A percentile compares a stretch with the other conserved stretches of the same genome.
These are phyloP conservation scores for Argynnis bischoffii DNA, from an alignment of 2,888 invertebrate species.

Conservation along the genomic window DNA sequence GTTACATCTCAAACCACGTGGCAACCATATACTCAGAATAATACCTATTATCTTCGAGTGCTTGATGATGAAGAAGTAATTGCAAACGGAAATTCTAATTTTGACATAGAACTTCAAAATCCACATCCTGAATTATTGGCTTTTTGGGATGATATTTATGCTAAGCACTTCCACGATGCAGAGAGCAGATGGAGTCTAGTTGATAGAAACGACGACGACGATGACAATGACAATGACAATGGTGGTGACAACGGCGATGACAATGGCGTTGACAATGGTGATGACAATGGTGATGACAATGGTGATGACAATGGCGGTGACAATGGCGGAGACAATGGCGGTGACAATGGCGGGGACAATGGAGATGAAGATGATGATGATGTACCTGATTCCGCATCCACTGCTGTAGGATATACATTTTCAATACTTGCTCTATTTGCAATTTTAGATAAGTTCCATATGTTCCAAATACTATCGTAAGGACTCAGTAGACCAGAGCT, in stretches of 20 bases:
- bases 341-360: slow-evolving; percentile 25
- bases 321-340: slow-evolving; percentile 30
- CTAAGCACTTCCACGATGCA: slow-evolving; percentile 61
- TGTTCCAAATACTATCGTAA: slow-evolving; percentile 52
- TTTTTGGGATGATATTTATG: slow-evolving; percentile 67
- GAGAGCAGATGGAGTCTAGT: slow-evolving; percentile 54
- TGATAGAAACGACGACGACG: slow-evolving; percentile 50
- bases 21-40: slow-evolving; percentile 53
- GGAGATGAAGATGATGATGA: slow-evolving; percentile 38
- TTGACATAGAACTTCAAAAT: slow-evolving; percentile 52
- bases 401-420: slow-evolving; percentile 60
- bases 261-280: slow-evolving; percentile 21
- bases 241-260: slow-evolving; percentile 29
- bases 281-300: slow-evolving; percentile 22
- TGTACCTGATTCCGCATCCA: slow-evolving; percentile 55
- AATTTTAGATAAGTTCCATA: slow-evolving; percentile 56
- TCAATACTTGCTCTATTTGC: slow-evolving; percentile 56
- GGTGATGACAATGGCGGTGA: not conserved
- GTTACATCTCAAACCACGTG: slow-evolving; percentile 54
- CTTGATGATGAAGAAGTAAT: slow-evolving; percentile 52
- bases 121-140: slow-evolving; percentile 53
- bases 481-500: slow-evolving; percentile 44
- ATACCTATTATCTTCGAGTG: slow-evolving; percentile 52
- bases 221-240: slow-evolving; percentile 29
- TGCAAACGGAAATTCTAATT: slow-evolving; percentile 39